Base-by-base conservation (phyloP, 2,797 vertebrate genomes). In the Geotrypetes seraphini region DNA sequence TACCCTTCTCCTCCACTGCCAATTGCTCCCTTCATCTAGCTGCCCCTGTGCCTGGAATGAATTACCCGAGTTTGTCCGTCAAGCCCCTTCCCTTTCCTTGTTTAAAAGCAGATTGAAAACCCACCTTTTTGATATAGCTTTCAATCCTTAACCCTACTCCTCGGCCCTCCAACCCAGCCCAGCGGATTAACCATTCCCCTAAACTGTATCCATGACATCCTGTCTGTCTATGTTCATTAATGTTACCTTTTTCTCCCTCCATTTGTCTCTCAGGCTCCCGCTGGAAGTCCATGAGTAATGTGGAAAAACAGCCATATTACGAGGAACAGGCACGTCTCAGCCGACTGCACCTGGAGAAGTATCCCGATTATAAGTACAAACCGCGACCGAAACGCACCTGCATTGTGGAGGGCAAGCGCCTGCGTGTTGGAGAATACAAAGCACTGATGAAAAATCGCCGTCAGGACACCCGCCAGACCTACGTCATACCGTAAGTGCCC, bases 251-350 rank as follows among this genome's bases (percentile, higher is more conserved):
- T 15, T 10, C 14, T 27, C 6, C 11, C 7, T 7, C 11, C 7
- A n/a, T n/a, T n/a, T n/a, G n/a, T n/a, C 10, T 11, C 16, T 0
- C 43, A 98, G 95, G 95, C 5, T 92, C 94, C 31, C 84, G 90
- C 16, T 97, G 95, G 95, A 98, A 98, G 53, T 78, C 86, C 49
- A 98, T 98, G 95, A 91, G 84, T 6, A 97, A 97, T 70, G 90
- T 96, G 69, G 95, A 97, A 80, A 98, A 98, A 71, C 94, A 97
- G 73, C 95, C 95, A 0, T 97, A 98, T 72, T 98, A 98, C 0
- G 94, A 97, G 51, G 95, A 98, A 55, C 95, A 97, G 75, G 95
- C 95, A 0, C 58, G 95, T 47, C 84, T 98, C 62, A 98, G 95
- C 74, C 66, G 93, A 39, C 93, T 96, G 69, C 95, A 98, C 60